phyloP scores from a whole-genome alignment of 2,797 vertebrate species.

The Tenualosa ilisha region DNA sequence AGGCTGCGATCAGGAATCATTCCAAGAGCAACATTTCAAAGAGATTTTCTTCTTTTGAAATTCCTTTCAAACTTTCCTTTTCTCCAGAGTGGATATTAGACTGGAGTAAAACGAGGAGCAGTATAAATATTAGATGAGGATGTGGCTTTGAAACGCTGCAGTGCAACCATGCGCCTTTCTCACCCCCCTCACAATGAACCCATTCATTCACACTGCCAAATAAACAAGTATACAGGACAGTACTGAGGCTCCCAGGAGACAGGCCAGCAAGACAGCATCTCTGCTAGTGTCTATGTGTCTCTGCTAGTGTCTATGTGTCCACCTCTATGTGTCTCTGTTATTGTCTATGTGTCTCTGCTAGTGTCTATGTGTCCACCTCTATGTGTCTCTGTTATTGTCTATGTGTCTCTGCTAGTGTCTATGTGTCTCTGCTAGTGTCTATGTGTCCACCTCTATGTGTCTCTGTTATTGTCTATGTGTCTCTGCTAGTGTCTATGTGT shows the following conservation, averaged over 20 bases:
- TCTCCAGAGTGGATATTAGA: not conserved
- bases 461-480: too few relatives aligned
- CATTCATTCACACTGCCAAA: slow-evolving; percentile 1
- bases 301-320: not conserved
- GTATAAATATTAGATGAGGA: slow-evolving; percentile 13
- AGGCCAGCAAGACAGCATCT: too few relatives aligned
- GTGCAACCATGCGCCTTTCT: not conserved
- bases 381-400: too few relatives aligned
- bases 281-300: not conserved
- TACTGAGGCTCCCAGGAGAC: not conserved
- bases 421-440: too few relatives aligned
- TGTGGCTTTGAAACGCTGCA: not conserved
- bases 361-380: too few relatives aligned
- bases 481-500: too few relatives aligned
- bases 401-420: too few relatives aligned
- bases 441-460: too few relatives aligned
- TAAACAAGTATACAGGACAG: not conserved
- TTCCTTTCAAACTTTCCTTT: not conserved
- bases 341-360: too few relatives aligned
- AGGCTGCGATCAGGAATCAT: not conserved
- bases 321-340: too few relatives aligned
- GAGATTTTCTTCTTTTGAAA: slow-evolving; percentile 1
- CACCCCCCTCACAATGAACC: not conserved
- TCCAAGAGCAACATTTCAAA: not conserved
- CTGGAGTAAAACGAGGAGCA: not conserved